These are phyloP conservation scores for fruit fly (Drosophila melanogaster) DNA, from an alignment of 1,140 invertebrate genomes.

Conservation along the genomic window Release_6_plus_ISO1_MT NT_033777.3:9537501-9538000, in stretches of 20 bases:
- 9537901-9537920: slow-evolving; percentile 56
- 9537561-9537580: slow-evolving; percentile 43
- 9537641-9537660: slow-evolving; percentile 4
- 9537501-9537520: slow-evolving; percentile 76
- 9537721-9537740: slow-evolving; percentile 52
- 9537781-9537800: slow-evolving; percentile 49
- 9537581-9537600: slow-evolving; percentile 53
- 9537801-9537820: slow-evolving; percentile 52
- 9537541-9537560: slow-evolving; percentile 13
- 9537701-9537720: slow-evolving; percentile 42
- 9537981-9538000: slow-evolving; percentile 57
- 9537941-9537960: slow-evolving; percentile 81
- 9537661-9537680: slow-evolving; percentile 30
- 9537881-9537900: slow-evolving; percentile 51
- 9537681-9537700: slow-evolving; percentile 34
- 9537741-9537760: slow-evolving; percentile 66
- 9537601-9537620: slow-evolving; percentile 53
- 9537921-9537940: slow-evolving; percentile 63
- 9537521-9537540: slow-evolving; percentile 23
- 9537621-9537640: background rate
- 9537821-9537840: slow-evolving; percentile 18
- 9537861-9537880: slow-evolving; percentile 33
- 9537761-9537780: slow-evolving; percentile 71
- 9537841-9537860: slow-evolving; percentile 24
- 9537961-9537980: slow-evolving; percentile 78